Evolutionary conservation across 2,113 vertebrate species (phyloP), one percentile per base, ranked within the genome.

Genomic region (Varanus komodoensis): DNA sequence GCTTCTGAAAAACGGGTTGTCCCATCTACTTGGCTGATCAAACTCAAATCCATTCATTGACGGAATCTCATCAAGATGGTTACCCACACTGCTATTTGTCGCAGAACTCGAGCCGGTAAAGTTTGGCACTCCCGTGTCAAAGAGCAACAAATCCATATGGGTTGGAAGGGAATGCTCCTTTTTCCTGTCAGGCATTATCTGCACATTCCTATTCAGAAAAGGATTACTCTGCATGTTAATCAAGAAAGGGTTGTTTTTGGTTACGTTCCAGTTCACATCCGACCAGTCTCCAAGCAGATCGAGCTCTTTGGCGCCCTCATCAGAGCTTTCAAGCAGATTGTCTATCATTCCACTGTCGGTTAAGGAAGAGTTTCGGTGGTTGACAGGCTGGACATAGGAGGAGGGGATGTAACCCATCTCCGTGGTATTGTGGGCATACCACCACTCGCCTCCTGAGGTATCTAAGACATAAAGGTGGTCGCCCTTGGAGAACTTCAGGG

Each of bases 341-440:
- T 99, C 98, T 25, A 99, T 98, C 97, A 99, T 96, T 0, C 99
- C 98, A 0, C 99, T 99, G 96, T 99, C 99, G 0, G 98, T 99
- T 69, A 99, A 97, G 0, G 98, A 98, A 0, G 98, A 99, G 94
- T 98, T 97, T 54, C 98, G 97, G 94, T 96, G 96, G 94, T 95
- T 97, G 0, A 99, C 88, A 3, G 99, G 98, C 90, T 99, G 97
- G 71, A 99, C 99, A 0, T 99, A 98, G 9, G 99, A 98, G 6
- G 99, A 97, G 0, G 99, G 99, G 94, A 99, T 99, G 93, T 99
- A 99, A 21, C 99, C 99, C 98, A 99, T 99, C 93, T 99, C 99
- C 0, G 98, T 99, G 94, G 98, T 99, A 95, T 99, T 99, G 97
- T 99, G 99, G 0, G 99, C 99, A 0, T 99, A 99, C 99, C 99